Evolutionary conservation across 2,113 vertebrate genomes (phyloP).

Genomic region (Rhinolophus sinicus): DNA sequence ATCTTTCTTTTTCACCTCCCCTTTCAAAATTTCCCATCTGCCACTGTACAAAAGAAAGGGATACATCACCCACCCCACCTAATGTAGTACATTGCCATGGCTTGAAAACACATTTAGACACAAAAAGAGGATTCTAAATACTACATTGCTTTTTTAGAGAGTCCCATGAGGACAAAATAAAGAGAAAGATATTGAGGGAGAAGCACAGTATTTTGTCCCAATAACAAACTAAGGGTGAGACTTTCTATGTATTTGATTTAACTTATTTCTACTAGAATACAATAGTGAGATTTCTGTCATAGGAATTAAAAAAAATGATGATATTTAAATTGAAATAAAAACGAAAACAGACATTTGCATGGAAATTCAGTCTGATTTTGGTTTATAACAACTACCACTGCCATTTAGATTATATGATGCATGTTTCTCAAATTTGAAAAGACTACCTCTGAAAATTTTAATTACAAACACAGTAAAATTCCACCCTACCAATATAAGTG

Average conservation of each 20-base stretch:
- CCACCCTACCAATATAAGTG: background rate
- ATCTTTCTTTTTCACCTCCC: background rate
- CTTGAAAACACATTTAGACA: background rate
- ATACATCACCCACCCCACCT: background rate
- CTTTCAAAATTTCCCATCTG: background rate
- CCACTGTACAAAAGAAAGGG: background rate
- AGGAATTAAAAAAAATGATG: background rate
- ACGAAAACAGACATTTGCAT: background rate
- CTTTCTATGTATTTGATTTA: background rate
- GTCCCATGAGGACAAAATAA: background rate
- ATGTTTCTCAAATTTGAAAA: background rate
- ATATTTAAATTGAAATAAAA: background rate
- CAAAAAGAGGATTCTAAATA: background rate
- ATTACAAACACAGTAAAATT: background rate
- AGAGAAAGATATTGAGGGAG: background rate
- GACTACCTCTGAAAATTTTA: background rate
- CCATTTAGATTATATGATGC: background rate
- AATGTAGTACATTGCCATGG: background rate
- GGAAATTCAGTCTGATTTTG: background rate
- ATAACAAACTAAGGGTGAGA: background rate
- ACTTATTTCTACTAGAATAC: background rate
- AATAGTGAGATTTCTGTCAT: background rate
- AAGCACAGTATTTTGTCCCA: background rate
- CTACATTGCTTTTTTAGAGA: background rate
- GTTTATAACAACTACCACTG: background rate